Percentiles rank a stretch among this genome's conserved stretches.
phyloP scores from a whole-genome alignment of 2,797 vertebrate genomes.

The Forpus xanthops region DNA sequence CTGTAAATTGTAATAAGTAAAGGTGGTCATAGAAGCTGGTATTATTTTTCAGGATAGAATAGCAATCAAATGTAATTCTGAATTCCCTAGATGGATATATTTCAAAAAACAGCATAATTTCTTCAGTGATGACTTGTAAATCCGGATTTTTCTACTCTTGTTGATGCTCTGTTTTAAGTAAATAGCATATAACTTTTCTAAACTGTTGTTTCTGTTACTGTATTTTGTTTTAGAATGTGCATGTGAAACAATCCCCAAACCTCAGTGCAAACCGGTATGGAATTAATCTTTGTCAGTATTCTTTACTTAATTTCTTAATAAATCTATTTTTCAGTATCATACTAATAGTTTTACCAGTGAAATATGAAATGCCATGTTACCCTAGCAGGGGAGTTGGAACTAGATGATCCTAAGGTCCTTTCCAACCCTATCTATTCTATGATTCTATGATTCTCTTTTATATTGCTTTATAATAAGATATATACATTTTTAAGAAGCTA shows the following conservation, averaged over 20 bases:
- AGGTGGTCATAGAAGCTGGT: not conserved
- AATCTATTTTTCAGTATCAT: not conserved
- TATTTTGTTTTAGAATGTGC: conserved; percentile 84
- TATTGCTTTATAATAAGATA: not conserved
- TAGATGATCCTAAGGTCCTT: too few relatives aligned
- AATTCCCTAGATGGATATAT: not conserved
- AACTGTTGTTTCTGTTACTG: not conserved
- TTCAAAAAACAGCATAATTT: not conserved
- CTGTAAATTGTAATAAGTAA: not conserved
- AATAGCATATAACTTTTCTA: not conserved
- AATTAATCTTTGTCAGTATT: not conserved
- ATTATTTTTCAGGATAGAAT: not conserved
- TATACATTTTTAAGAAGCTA: not conserved
- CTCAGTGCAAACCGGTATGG: conserved; percentile 89
- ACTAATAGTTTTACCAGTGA: not conserved
- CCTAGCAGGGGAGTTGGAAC: too few relatives aligned
- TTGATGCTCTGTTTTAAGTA: not conserved
- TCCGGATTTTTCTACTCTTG: not conserved
- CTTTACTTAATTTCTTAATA: not conserved
- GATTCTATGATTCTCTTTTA: not conserved
- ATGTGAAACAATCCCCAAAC: conserved; percentile 85
- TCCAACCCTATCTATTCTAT: too few relatives aligned
- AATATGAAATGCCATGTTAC: not conserved
- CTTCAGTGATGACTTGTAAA: not conserved
- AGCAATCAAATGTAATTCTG: not conserved